phyloP scores from a whole-genome alignment of 2,113 vertebrate genomes.

The Zingel zingel region DNA sequence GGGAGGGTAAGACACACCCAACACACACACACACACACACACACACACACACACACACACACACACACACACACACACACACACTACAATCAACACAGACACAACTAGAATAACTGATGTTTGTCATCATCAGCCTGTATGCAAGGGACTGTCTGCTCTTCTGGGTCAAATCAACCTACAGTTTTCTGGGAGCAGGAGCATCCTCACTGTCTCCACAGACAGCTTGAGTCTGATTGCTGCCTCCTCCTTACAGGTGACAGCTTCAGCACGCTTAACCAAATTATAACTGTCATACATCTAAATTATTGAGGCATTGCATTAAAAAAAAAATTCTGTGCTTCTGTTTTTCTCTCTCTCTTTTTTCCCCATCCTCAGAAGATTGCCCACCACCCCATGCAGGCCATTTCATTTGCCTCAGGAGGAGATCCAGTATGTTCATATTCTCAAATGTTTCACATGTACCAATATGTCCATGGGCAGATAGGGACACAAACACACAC shows the following conservation, averaged over 20 bases:
- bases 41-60: slow-evolving; percentile 21
- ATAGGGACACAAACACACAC: slow-evolving; percentile 16
- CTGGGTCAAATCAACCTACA: slow-evolving; percentile 94
- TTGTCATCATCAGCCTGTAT: slow-evolving; percentile 85
- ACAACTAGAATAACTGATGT: slow-evolving; percentile 33
- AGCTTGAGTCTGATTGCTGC: slow-evolving; percentile 88
- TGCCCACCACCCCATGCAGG: slow-evolving; percentile 94
- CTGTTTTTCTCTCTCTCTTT: slow-evolving; percentile 25
- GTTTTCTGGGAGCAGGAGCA: slow-evolving; percentile 91
- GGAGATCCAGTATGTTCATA: slow-evolving; percentile 91
- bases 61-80: slow-evolving; percentile 8
- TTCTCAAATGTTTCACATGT: slow-evolving; percentile 30
- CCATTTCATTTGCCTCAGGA: slow-evolving; percentile 96
- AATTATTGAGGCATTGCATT: not conserved
- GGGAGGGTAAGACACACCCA: slow-evolving; percentile 84
- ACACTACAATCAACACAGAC: slow-evolving; percentile 6
- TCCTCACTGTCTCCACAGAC: slow-evolving; percentile 90
- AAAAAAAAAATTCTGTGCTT: not conserved
- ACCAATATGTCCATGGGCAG: slow-evolving; percentile 36
- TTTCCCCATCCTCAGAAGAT: slow-evolving; percentile 87
- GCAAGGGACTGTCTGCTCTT: slow-evolving; percentile 88
- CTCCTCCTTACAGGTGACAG: slow-evolving; percentile 90
- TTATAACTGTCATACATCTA: not conserved
- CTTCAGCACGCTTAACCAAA: not conserved
- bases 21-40: slow-evolving; percentile 8